Percentiles rank a stretch among this genome's conserved stretches.
Conservation (phyloP, 2,888 invertebrate species). For the Gibbula magus region DNA sequence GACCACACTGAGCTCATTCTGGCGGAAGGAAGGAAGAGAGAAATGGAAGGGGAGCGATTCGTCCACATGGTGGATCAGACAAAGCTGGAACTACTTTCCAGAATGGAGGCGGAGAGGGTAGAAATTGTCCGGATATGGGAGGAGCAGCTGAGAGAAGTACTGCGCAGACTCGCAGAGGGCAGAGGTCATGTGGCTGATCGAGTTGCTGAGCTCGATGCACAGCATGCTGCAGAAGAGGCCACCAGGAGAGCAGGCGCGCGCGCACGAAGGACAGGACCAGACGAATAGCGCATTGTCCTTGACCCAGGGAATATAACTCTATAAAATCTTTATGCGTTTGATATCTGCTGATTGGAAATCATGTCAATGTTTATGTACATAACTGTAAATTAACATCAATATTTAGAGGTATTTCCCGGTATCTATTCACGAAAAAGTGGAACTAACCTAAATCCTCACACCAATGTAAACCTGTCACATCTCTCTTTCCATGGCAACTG, state of each 20-base stretch:
- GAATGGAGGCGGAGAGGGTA: slow-evolving; percentile 45
- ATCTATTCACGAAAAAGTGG: too few species aligned
- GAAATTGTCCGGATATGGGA: slow-evolving; percentile 29
- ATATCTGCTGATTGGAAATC: too few species aligned
- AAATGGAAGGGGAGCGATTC: slow-evolving; percentile 36
- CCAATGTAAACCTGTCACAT: too few species aligned
- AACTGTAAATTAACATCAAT: too few species aligned
- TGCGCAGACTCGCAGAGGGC: slow-evolving; percentile 16
- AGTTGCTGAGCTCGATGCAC: background rate
- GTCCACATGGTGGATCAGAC: slow-evolving; percentile 38
- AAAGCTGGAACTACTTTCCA: slow-evolving; percentile 43
- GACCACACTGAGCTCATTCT: slow-evolving; percentile 22
- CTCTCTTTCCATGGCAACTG: too few species aligned
- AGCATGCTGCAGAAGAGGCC: background rate
- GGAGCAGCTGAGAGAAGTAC: slow-evolving; percentile 21
- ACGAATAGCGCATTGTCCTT: background rate
- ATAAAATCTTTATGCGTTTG: too few species aligned
- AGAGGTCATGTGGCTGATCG: background rate
- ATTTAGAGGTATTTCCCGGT: too few species aligned
- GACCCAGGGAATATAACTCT: too few species aligned
- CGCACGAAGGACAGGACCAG: background rate
- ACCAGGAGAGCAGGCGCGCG: background rate
- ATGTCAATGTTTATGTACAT: too few species aligned
- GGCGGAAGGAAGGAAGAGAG: background rate
- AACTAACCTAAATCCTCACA: too few species aligned